Evolutionary conservation across 2,888 invertebrate species (phyloP).

Genomic region (Leistus spinibarbis): DNA sequence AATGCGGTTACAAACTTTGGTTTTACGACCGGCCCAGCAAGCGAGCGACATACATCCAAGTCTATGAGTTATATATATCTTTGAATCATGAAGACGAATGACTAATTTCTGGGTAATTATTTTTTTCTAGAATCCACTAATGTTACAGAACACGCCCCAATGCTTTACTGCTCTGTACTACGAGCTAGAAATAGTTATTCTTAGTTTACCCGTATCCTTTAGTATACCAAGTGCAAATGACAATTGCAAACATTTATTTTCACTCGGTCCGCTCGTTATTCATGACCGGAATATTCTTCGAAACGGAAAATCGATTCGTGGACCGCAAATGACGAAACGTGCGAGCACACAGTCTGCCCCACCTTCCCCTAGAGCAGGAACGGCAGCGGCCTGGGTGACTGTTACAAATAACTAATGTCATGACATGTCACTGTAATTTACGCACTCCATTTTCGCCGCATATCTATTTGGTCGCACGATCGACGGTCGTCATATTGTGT

Average conservation of each 20-base stretch:
- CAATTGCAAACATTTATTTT: not conserved
- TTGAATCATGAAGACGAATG: too few species aligned
- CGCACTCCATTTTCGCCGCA: not conserved
- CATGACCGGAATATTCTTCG: conserved; percentile 2
- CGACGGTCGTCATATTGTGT: not conserved
- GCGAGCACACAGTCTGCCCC: not conserved
- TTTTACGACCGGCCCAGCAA: too few species aligned
- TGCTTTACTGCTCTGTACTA: too few species aligned
- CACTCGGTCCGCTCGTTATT: not conserved
- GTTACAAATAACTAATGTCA: conserved; percentile 10
- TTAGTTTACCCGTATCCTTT: too few species aligned
- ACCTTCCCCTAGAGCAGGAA: not conserved
- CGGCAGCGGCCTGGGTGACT: not conserved
- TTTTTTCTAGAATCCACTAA: too few species aligned
- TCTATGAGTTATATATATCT: too few species aligned
- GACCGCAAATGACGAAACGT: not conserved
- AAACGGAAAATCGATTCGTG: conserved; percentile 1
- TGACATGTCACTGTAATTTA: conserved; percentile 2
- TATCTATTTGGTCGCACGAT: not conserved
- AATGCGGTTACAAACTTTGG: too few species aligned
- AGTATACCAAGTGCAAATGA: not conserved
- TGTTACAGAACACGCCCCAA: too few species aligned
- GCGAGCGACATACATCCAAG: too few species aligned
- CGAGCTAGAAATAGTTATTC: too few species aligned
- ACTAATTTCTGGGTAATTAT: too few species aligned